Evolutionary conservation across 1,140 invertebrate genomes (phyloP), one percentile per base, ranked within the genome.

Genomic region (Trichoplusia ni): DNA sequence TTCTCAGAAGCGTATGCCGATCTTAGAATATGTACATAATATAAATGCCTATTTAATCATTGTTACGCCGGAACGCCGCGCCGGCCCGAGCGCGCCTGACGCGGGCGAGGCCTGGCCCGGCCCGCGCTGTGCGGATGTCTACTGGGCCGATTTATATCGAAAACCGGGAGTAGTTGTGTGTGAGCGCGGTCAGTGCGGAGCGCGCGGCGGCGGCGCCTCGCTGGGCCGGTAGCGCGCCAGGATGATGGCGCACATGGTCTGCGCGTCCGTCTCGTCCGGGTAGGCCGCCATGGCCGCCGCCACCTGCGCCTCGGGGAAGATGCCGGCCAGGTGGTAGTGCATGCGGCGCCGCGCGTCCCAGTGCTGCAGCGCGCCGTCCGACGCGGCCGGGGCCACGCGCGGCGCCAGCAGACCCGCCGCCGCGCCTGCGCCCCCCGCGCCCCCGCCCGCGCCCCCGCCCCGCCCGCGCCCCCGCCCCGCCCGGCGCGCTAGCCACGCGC

Each of bases 291-390:
- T 96, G 0, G 95, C 97, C 21, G 95, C 92, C 18, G 93, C 92
- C 0, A 99, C 97, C 82, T 97, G 95, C 60, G 96, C 94, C 79
- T 97, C 95, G 0, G 97, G 96, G 84, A 98, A 98, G 29, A 98
- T 94, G 29, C 94, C 95, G 6, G 95, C 93, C 23, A 98, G 89
- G 82, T 98, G 96, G 85, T 96, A 97, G 77, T 96, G 96, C 61
- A 97, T 86, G 63, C 94, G 92, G 18, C 94, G 91, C 2, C 96
- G 92, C 2, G 94, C 93, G 60, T 97, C 96, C 87, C 87, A 90
- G 53, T 84, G 81, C 25, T 95, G 93, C 5, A 91, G 69, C 21
- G 92, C 91, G 51, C 89, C 82, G 65, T 91, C 91, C 2, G 91
- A 82, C 1, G 83, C 76, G 46, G 79, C 82, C 11, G 88, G 85